Percentiles rank a stretch among this genome's conserved stretches.
Conservation (phyloP, 2,113 vertebrate genomes). For the Tachysurus fulvidraco region DNA sequence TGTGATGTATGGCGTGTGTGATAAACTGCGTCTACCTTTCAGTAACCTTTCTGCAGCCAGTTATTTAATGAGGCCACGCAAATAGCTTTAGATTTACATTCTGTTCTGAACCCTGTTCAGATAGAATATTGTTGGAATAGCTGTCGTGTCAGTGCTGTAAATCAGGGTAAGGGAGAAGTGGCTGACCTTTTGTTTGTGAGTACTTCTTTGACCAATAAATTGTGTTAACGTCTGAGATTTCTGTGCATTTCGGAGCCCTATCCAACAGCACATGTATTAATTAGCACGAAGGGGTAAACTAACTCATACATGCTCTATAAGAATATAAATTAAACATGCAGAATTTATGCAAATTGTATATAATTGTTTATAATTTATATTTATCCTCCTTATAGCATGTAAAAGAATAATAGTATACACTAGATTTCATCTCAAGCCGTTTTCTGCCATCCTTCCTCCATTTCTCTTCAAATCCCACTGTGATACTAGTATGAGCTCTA, state of each 20-base stretch:
- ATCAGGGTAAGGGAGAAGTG: constrained; percentile 49
- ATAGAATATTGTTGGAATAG: constrained; percentile 47
- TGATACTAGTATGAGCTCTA: too few relatives aligned
- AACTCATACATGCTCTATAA: neutral
- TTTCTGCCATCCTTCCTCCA: too few relatives aligned
- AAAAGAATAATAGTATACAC: too few relatives aligned
- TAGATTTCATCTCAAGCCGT: too few relatives aligned
- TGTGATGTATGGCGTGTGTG: constrained; percentile 29
- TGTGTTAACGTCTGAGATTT: constrained; percentile 30
- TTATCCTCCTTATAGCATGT: too few relatives aligned
- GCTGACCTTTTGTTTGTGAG: constrained; percentile 56
- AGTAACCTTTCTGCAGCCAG: constrained; percentile 44
- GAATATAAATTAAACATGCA: too few relatives aligned
- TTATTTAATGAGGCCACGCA: constrained; percentile 46
- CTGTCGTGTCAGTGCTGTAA: constrained; percentile 53
- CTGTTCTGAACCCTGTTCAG: constrained; percentile 43
- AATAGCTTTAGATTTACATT: constrained; percentile 55
- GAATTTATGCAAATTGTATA: too few relatives aligned
- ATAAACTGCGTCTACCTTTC: constrained; percentile 43
- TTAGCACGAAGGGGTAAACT: neutral
- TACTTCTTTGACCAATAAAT: constrained; percentile 46
- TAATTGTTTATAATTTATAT: too few relatives aligned
- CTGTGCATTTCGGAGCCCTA: constrained; percentile 8
- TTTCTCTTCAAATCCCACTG: too few relatives aligned
- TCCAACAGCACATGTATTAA: neutral